Base-by-base conservation (phyloP, 2,888 invertebrate genomes). In the Xylota segnis region DNA sequence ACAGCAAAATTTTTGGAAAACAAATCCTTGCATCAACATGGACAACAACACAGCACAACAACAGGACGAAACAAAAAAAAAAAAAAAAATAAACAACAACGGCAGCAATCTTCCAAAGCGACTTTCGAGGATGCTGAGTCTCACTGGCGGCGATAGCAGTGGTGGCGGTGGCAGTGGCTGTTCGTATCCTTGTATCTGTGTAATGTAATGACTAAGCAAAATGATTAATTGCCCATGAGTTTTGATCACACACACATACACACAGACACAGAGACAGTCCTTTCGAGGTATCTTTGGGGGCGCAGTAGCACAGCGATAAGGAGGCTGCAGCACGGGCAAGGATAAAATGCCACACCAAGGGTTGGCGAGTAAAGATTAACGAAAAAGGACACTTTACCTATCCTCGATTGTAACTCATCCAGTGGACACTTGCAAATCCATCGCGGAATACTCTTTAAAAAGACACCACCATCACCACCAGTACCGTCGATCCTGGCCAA, bases 171-270 rank as follows among this genome's bases (percentile, higher is more conserved):
- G 18, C 40, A n/a, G 23, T 68, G 34, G 23, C 3, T 23, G 23
- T 23, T 23, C 2, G 29, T 71, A 77, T 86, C 58, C 47, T 59
- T 86, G 66, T 79, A 78, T 71, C 68, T 50, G n/a, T 61, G 87
- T 76, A 71, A 83, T 87, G 78, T 88, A 88, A 88, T 88, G 88
- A 88, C 92, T 91, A 90, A 90, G 90, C 90, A 91, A 91, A 92
- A 92, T 92, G 92, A 92, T 92, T 92, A 92, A 92, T 92, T 92
- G 91, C 90, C 71, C 89, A 88, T 91, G 91, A 92, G 91, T 91
- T 91, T 91, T 92, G 91, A 91, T 91, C 90, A 90, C 89, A 89
- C 90, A 90, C 89, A 89, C 79, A 61, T 16, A 65, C n/a, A n/a
- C n/a, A n/a, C n/a, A n/a, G n/a, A n/a, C n/a, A n/a, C n/a, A n/a